Conservation (phyloP, 2,797 vertebrate species). For the Psittacula derbiana region DNA sequence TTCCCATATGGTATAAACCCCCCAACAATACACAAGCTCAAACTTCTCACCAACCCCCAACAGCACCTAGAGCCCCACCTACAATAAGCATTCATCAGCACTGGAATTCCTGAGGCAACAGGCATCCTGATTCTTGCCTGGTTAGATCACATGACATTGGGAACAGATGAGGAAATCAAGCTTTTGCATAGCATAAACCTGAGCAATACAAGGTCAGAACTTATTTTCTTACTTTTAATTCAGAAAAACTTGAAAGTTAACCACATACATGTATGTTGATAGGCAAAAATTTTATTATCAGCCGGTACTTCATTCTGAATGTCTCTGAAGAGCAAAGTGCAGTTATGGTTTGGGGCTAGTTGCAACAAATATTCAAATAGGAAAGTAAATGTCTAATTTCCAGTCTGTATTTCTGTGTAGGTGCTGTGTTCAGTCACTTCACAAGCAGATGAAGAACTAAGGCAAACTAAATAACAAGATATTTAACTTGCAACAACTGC, state of each 20-base stretch:
- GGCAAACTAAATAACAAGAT: not conserved
- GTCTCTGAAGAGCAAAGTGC: not conserved
- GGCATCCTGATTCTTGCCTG: not conserved
- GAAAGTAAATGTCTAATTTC: not conserved
- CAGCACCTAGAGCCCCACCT: not conserved
- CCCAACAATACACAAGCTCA: too few relatives aligned
- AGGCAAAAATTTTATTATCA: not conserved
- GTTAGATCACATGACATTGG: not conserved
- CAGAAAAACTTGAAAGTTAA: not conserved
- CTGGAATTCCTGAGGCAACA: not conserved
- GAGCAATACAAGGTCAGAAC: not conserved
- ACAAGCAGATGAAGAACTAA: not conserved
- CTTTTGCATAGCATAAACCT: not conserved
- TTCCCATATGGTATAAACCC: not conserved
- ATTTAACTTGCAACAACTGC: not conserved
- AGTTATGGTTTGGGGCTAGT: not conserved
- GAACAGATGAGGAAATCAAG: not conserved
- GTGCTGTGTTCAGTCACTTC: not conserved
- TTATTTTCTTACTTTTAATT: not conserved
- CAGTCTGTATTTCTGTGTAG: fast-evolving
- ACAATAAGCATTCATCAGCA: too few relatives aligned
- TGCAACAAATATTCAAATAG: not conserved
- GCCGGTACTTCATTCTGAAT: too few relatives aligned
- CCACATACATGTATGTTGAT: fast-evolving
- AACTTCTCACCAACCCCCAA: not conserved